Base-by-base conservation (phyloP, 2,113 vertebrate species). In the Elanoides forficatus region DNA sequence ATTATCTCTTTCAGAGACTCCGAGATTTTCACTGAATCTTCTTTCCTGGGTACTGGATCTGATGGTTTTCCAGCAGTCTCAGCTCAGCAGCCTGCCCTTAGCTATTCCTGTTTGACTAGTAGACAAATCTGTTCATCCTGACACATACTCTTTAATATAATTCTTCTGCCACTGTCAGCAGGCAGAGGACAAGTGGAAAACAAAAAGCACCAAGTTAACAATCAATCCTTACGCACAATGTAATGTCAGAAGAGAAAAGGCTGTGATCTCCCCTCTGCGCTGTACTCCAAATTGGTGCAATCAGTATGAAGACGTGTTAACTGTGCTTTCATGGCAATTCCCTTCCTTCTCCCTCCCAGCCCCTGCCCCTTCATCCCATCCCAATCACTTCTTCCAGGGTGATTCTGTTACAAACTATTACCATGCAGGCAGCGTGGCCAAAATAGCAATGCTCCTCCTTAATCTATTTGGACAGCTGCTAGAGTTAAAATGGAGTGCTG, bases 91-190 rank as follows among this genome's bases (percentile, higher is more conserved):
- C 50, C 26, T 83, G 55, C 63, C 55, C 42, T 86, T 66, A 81
- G 27, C 27, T 58, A 34, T 60, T 83, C 18, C 12, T 86, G 23
- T 71, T 76, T 60, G 45, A 45, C 47, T 80, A 30, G 36, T 19
- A 58, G 30, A 81, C 66, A 20, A 78, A 75, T 76, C 45, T 86
- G 58, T 84, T 93, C 36, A 36, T 66, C 30, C 75, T 79, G 67
- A 55, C 96, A 98, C 95, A 72, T 97, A 98, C 36, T 98, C 96
- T 96, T 98, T 97, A 94, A 98, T 56, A 62, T 97, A 97, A 91
- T 98, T 98, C 74, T 98, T 97, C 97, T 98, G 94, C 76, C 45
- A 68, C 88, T 78, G 76, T 88, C 65, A 79, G 81, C 50, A 70
- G n/a, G 26, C n/a, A 85, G 81, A 87, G 32, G n/a, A 78, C 36